Percentiles rank a stretch among this genome's conserved stretches.
Evolutionary conservation across 2,113 vertebrate genomes (phyloP).

Genomic region (Solea solea): DNA sequence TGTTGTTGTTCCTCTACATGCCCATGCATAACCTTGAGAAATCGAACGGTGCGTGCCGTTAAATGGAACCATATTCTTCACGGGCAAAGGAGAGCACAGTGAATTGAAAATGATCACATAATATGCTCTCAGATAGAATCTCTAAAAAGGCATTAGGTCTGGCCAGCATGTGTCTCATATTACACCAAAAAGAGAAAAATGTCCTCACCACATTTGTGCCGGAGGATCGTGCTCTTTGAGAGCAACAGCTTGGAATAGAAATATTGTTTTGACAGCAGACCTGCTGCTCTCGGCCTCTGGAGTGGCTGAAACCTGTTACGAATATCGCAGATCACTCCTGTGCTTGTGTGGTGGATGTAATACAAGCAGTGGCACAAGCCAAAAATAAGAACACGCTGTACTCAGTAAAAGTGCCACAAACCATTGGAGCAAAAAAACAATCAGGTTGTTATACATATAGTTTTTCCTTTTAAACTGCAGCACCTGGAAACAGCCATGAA

Average conservation of each 20-base stretch:
- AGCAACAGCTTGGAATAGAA: constrained; percentile 45
- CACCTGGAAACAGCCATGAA: too few species aligned
- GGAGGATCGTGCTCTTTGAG: constrained; percentile 21
- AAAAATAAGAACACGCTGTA: constrained; percentile 38
- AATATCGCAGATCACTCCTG: constrained; percentile 38
- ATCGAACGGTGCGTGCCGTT: constrained; percentile 65
- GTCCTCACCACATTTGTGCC: constrained; percentile 44
- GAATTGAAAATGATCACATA: constrained; percentile 77
- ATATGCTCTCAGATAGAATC: constrained; percentile 78
- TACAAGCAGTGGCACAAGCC: constrained; percentile 33
- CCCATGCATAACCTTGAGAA: constrained; percentile 79
- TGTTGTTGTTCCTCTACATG: constrained; percentile 76
- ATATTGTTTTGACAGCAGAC: constrained; percentile 62
- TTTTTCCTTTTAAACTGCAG: background rate
- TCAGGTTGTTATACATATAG: background rate
- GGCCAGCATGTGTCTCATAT: constrained; percentile 72
- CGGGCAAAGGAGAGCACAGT: constrained; percentile 63
- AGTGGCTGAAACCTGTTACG: constrained; percentile 48
- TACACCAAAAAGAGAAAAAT: constrained; percentile 51
- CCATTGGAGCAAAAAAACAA: constrained; percentile 19
- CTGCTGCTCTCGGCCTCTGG: constrained; percentile 48
- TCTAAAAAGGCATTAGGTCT: constrained; percentile 75
- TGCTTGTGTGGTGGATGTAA: constrained; percentile 29
- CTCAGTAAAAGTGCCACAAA: constrained; percentile 14
- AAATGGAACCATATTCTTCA: constrained; percentile 78